These are phyloP conservation scores for Agrochola litura DNA, from an alignment of 2,888 invertebrate species.

Conservation along the genomic window DNA sequence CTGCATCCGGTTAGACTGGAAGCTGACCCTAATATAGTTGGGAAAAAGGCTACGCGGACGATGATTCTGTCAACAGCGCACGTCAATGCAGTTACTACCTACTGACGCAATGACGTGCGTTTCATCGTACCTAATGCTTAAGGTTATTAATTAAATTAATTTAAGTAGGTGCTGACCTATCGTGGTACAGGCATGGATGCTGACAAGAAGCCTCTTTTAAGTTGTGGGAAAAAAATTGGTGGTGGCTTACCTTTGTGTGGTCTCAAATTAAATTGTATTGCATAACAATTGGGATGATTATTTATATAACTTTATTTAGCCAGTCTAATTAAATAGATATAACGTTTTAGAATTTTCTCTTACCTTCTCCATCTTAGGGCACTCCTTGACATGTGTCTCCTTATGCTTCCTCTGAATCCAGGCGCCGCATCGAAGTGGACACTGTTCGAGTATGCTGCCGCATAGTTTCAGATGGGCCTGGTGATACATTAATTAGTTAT, in stretches of 20 bases:
- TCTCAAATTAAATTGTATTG: not conserved
- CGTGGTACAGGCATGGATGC: not conserved
- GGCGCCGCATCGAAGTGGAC: constrained; percentile 92
- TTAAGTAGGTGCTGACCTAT: not conserved
- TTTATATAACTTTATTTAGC: not conserved
- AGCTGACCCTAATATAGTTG: too few relatives aligned
- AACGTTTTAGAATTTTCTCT: not conserved
- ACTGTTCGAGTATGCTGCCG: constrained; percentile 93
- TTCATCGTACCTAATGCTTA: not conserved
- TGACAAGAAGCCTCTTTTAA: not conserved
- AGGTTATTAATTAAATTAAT: too few relatives aligned
- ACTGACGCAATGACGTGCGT: not conserved
- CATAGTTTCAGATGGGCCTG: constrained; percentile 93
- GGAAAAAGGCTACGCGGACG: not conserved
- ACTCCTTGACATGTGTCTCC: constrained; percentile 89
- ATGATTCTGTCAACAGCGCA: not conserved
- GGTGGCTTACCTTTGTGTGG: not conserved
- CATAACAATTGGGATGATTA: not conserved
- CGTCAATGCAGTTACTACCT: not conserved
- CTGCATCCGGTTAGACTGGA: too few relatives aligned
- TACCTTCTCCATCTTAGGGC: constrained; percentile 87
- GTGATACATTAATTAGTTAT: not conserved
- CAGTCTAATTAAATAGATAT: not conserved
- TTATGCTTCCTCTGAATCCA: constrained; percentile 92
- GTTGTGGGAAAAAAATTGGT: not conserved